Evolutionary conservation across 2,797 vertebrate genomes (phyloP).

Genomic region (Pseudocheirus occidentalis): DNA sequence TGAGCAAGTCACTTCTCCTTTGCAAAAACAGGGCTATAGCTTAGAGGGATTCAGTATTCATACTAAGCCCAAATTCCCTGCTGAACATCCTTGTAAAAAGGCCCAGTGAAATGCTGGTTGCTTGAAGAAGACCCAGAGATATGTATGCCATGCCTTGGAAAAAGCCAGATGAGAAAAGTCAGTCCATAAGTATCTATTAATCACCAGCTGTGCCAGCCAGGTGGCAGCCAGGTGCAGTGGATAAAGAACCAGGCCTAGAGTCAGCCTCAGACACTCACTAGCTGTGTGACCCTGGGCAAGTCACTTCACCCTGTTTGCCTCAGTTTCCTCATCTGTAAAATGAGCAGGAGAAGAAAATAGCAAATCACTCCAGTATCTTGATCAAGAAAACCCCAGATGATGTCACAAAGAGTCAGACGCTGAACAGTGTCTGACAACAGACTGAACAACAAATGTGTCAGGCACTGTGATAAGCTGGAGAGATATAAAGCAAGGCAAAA

Average conservation of each 20-base stretch:
- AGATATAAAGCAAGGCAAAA: not conserved
- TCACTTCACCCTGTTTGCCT: not conserved
- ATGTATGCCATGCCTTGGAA: not conserved
- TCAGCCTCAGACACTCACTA: not conserved
- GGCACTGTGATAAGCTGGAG: not conserved
- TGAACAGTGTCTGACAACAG: too few relatives aligned
- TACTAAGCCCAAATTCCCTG: not conserved
- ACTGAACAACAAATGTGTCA: not conserved
- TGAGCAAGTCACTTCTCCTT: not conserved
- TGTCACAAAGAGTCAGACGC: not conserved
- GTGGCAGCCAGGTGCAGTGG: not conserved
- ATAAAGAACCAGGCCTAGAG: not conserved
- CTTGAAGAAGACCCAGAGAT: not conserved
- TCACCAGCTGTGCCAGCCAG: not conserved
- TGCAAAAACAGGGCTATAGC: not conserved
- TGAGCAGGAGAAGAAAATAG: not conserved
- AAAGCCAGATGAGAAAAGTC: not conserved
- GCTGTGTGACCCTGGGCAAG: not conserved
- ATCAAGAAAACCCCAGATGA: not conserved
- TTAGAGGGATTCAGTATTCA: not conserved
- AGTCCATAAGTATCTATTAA: not conserved
- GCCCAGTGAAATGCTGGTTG: not conserved
- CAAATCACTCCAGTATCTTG: not conserved
- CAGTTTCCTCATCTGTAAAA: not conserved
- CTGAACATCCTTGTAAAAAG: not conserved